Evolutionary conservation across 1,140 invertebrate genomes (phyloP).

Genomic region (Bursaphelenchus mucronatus): DNA sequence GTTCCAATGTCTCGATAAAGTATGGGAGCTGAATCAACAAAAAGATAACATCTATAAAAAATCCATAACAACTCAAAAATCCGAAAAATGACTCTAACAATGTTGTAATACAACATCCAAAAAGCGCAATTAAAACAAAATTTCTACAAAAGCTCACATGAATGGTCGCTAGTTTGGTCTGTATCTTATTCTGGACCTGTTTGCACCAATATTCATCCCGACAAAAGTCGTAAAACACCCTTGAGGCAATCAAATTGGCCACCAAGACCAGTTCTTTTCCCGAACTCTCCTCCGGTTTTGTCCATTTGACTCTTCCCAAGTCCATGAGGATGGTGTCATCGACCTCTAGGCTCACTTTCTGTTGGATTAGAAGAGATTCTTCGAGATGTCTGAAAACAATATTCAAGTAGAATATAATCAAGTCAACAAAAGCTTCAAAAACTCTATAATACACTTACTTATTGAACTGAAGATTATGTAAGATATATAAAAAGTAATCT

Average conservation of each 20-base stretch:
- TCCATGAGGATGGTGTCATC: conserved; percentile 42
- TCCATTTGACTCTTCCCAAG: conserved; percentile 42
- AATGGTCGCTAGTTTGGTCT: conserved; percentile 79
- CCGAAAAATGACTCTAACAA: neutral
- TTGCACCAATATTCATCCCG: conserved; percentile 68
- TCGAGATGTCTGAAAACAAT: conserved; percentile 23
- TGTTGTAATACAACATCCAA: neutral
- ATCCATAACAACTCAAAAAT: conserved; percentile 15
- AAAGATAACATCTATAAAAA: conserved; percentile 21
- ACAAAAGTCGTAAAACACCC: conserved; percentile 66
- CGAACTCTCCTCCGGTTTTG: conserved; percentile 17
- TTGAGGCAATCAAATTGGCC: conserved; percentile 42
- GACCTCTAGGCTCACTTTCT: conserved; percentile 13
- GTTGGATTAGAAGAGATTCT: neutral
- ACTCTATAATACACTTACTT: conserved; percentile 31
- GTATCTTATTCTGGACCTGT: conserved; percentile 70
- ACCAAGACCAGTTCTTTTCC: conserved; percentile 41
- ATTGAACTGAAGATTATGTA: conserved; percentile 40
- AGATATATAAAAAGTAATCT: conserved; percentile 42
- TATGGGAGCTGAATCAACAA: conserved; percentile 70
- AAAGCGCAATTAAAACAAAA: neutral
- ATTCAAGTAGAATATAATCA: conserved; percentile 1
- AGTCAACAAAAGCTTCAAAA: neutral
- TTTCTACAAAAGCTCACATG: conserved; percentile 65
- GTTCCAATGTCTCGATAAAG: conserved; percentile 77